Evolutionary conservation across 2,797 vertebrate genomes (phyloP).

Genomic region (Peromyscus nudipes): DNA sequence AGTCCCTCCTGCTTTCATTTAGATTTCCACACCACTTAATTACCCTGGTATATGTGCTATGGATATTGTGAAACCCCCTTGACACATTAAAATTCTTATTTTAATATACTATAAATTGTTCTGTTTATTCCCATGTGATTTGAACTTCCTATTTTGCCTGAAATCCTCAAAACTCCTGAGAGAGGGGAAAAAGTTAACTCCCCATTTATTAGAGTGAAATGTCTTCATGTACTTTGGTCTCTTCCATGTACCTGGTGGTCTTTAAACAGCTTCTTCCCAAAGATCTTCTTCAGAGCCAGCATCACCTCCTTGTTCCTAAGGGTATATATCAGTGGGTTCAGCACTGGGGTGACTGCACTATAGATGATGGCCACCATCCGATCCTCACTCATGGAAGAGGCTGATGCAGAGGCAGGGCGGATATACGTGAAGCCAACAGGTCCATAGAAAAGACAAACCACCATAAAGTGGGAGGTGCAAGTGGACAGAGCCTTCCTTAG

Average conservation of each 20-base stretch:
- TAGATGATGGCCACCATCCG: conserved; percentile 78
- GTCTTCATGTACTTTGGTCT: neutral
- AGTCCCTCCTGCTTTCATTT: neutral
- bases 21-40: neutral
- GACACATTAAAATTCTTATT: neutral
- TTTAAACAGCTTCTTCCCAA: conserved; percentile 25
- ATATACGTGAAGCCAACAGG: conserved; percentile 81
- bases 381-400: conserved; percentile 72
- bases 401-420: conserved; percentile 63
- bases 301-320: conserved; percentile 82
- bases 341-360: conserved; percentile 76
- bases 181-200: neutral
- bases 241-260: neutral
- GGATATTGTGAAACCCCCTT: neutral
- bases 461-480: conserved; percentile 79
- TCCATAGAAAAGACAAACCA: conserved; percentile 80
- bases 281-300: conserved; percentile 63
- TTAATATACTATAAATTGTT: neutral
- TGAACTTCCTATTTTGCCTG: neutral
- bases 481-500: conserved; percentile 80
- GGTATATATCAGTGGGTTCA: conserved; percentile 82
- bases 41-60: neutral
- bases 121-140: neutral
- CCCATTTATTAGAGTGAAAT: neutral
- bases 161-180: neutral